These are phyloP conservation scores for Danio jaintianensis DNA, from an alignment of 2,797 vertebrate species.

Conservation along the genomic window DNA sequence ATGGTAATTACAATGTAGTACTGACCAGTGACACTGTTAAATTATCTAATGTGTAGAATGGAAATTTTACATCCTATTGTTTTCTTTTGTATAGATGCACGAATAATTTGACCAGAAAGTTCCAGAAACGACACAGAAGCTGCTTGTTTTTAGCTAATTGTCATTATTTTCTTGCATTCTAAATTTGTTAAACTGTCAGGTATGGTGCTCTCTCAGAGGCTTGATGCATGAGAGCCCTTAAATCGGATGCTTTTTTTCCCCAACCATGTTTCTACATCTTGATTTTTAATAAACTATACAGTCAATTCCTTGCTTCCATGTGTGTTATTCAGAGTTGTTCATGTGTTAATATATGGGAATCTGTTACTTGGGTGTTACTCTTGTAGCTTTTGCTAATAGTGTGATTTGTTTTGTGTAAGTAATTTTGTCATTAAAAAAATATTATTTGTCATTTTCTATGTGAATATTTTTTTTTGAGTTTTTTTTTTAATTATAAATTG, in stretches of 20 bases:
- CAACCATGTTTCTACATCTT: slow-evolving; percentile 1
- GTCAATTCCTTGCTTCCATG: background rate
- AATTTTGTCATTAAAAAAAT: too few species aligned
- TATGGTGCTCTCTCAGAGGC: slow-evolving; percentile 26
- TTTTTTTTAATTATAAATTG: too few species aligned
- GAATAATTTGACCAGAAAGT: slow-evolving; percentile 1
- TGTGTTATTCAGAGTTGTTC: too few species aligned
- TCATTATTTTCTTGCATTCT: background rate
- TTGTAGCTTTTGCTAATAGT: background rate
- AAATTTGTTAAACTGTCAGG: background rate
- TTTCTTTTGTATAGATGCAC: background rate
- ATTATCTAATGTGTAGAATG: too few species aligned
- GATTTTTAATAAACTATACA: slow-evolving; percentile 4
- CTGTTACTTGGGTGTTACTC: too few species aligned
- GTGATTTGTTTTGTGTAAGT: background rate
- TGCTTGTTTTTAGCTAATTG: slow-evolving; percentile 19
- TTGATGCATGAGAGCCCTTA: slow-evolving; percentile 22
- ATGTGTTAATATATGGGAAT: too few species aligned
- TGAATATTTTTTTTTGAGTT: too few species aligned
- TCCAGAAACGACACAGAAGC: background rate
- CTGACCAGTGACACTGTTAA: background rate
- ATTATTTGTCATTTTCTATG: too few species aligned
- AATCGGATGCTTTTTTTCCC: background rate
- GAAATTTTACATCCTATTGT: background rate
- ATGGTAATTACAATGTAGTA: slow-evolving; percentile 14